These are phyloP conservation scores for Leptogaster cylindrica DNA, from an alignment of 2,888 invertebrate species.

Conservation along the genomic window DNA sequence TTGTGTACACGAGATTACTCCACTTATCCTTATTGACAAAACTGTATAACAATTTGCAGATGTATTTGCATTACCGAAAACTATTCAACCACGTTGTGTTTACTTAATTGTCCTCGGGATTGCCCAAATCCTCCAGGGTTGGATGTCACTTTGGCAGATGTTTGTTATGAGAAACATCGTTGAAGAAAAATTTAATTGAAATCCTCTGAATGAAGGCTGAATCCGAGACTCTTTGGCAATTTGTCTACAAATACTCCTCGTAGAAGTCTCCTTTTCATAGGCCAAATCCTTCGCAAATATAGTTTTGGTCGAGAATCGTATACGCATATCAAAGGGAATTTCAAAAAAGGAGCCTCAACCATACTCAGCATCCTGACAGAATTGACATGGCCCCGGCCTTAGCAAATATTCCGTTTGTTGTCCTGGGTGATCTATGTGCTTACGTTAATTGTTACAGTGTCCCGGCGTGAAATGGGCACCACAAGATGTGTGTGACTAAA, in stretches of 20 bases:
- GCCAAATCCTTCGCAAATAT: constrained; percentile 27
- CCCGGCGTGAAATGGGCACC: neutral
- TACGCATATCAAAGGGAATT: constrained; percentile 29
- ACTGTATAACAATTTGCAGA: too few relatives aligned
- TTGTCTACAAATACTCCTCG: constrained; percentile 25
- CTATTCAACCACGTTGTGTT: neutral
- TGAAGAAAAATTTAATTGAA: constrained; percentile 21
- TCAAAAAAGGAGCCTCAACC: constrained; percentile 9
- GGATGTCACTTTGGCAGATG: constrained; percentile 20
- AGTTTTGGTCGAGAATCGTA: constrained; percentile 20
- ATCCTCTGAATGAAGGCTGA: constrained; percentile 6
- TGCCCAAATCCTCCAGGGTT: constrained; percentile 3
- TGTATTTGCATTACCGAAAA: neutral
- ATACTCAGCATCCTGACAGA: neutral
- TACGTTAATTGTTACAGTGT: constrained; percentile 23
- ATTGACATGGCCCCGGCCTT: neutral
- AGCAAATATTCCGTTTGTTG: constrained; percentile 36
- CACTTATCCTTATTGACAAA: too few relatives aligned
- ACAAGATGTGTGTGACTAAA: constrained; percentile 8
- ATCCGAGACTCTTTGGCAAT: neutral
- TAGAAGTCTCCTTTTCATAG: neutral
- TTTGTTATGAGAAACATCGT: neutral
- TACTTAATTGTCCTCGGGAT: constrained; percentile 16
- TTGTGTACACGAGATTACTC: too few relatives aligned
- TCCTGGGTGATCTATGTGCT: constrained; percentile 28